Evolutionary conservation across 2,888 invertebrate species (phyloP), one percentile per base, ranked within the genome.

Genomic region (Plebejus anna): DNA sequence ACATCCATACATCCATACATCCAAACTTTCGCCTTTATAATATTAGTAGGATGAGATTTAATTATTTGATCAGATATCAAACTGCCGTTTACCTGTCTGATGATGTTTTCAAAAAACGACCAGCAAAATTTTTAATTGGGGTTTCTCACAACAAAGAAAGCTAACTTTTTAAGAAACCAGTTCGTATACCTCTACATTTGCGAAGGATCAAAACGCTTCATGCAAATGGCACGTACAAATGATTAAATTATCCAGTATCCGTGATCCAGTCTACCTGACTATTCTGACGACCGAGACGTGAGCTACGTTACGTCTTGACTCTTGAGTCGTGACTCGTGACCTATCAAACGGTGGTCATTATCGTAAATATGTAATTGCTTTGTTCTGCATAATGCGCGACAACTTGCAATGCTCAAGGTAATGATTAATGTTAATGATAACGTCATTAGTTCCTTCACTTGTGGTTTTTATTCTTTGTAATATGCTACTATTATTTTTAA

Each of bases 381-480:
- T 66, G 66, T 66, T 36, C 66, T 66, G 66, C 66, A 66, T 66
- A 66, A 66, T 66, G 66, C 32, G 32, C 66, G 66, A 66, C 66
- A 16, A 66, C 66, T 72, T 22, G 51, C 72, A 47, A 47, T 72
- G 42, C 42, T 47, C 72, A 72, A 72, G 51, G 72, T 47, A 36
- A 36, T 66, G 28, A 28, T 22, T 59, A 22, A 55, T 28, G 28
- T 66, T 66, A 36, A 32, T 66, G 66, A 36, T 66, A 22, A 66
- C 32, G 32, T 66, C 66, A 66, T 66, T 22, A 66, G 22, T 32
- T 66, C 32, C 11, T 61, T 4, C 9, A 11, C 7, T 4, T 61
- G 5, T 66, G 32, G 4, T 28, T 66, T 66, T 36, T 66, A 22
- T 66, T 66, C 32, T 32, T 66, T 66, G 66, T 66, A 13, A 66